Percentiles rank a stretch among this genome's conserved stretches.
Conservation (phyloP, 2,888 invertebrate species). For the Teleiodes luculella region DNA sequence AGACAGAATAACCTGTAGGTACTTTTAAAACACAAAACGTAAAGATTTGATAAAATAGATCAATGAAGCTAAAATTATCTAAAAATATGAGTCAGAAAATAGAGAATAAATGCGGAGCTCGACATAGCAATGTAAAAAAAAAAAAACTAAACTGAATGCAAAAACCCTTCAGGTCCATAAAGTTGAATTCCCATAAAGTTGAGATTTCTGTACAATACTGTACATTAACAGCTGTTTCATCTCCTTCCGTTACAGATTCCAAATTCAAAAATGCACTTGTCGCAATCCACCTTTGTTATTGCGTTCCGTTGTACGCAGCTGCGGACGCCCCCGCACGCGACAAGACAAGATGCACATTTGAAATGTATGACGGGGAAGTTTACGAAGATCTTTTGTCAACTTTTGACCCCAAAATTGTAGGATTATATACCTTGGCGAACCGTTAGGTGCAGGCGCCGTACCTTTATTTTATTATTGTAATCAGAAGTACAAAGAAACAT, state of each 20-base stretch:
- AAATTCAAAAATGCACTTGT: constrained; percentile 5
- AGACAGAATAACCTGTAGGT: no score
- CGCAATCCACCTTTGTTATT: not conserved
- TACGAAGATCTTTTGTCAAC: not conserved
- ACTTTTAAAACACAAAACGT: no score
- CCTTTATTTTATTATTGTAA: not conserved
- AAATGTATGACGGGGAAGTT: not conserved
- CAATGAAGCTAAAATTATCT: no score
- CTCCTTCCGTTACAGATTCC: constrained; percentile 1
- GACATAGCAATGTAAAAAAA: no score
- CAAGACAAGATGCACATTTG: not conserved
- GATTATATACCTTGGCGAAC: not conserved
- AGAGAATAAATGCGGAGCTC: no score
- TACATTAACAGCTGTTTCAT: constrained; percentile 1
- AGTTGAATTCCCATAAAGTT: no score
- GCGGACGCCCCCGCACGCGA: constrained; percentile 2
- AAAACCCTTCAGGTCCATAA: no score
- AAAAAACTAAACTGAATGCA: no score
- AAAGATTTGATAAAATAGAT: no score
- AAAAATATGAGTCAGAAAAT: no score
- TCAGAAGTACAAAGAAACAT: not conserved
- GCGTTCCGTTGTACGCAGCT: constrained; percentile 3
- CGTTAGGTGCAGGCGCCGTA: not conserved
- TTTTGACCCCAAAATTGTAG: not conserved
- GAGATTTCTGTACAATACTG: no score